Percentiles rank a stretch among this genome's conserved stretches.
Conservation (phyloP, 2,888 invertebrate genomes). For the Sepiola atlantica region DNA sequence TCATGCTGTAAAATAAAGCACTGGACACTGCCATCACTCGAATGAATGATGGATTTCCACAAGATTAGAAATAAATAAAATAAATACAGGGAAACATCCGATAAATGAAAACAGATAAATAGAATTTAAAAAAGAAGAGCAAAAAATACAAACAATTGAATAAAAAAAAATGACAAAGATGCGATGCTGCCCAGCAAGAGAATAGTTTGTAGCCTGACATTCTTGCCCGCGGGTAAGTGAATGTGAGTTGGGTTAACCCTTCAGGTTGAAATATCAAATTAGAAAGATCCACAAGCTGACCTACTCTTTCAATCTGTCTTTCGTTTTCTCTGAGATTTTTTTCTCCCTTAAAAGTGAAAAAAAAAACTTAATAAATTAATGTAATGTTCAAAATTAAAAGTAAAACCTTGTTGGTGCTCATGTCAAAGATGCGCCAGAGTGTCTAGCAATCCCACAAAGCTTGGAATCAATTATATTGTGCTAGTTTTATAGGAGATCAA, state of each 20-base stretch:
- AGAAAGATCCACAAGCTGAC: not conserved
- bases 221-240: not conserved
- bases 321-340: not conserved
- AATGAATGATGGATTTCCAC: constrained; percentile 7
- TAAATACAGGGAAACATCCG: too few relatives aligned
- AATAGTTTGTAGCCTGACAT: not conserved
- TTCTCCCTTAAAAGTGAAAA: not conserved
- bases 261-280: not conserved
- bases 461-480: constrained; percentile 5
- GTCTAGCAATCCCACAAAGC: constrained; percentile 32
- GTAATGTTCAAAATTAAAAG: not conserved
- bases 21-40: not conserved
- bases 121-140: not conserved
- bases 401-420: not conserved
- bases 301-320: not conserved
- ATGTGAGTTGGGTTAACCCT: too few relatives aligned
- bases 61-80: not conserved
- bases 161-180: not conserved
- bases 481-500: not conserved
- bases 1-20: not conserved
- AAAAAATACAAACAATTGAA: not conserved
- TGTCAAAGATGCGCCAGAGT: not conserved
- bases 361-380: not conserved
- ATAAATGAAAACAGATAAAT: not conserved
- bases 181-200: not conserved